Evolutionary conservation across 2,113 vertebrate species (phyloP).

Genomic region (Clinocottus analis): DNA sequence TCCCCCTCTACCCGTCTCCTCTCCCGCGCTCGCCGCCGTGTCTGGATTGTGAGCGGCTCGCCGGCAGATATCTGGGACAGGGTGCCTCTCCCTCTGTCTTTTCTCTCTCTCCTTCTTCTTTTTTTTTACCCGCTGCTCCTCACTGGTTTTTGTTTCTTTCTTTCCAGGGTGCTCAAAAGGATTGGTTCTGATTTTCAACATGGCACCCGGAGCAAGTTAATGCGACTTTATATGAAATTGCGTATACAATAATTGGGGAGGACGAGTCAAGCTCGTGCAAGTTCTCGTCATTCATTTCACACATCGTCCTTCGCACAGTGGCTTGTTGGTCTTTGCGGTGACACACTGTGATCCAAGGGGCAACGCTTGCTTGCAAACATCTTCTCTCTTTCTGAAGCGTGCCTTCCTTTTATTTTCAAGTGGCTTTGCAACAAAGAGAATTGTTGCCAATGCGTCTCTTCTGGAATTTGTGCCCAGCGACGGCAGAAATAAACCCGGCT

Average conservation of each 20-base stretch:
- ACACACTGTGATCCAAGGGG: too few species aligned
- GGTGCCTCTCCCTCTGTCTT: constrained; percentile 19
- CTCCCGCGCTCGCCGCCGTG: constrained; percentile 51
- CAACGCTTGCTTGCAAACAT: too few species aligned
- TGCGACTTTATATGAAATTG: background rate
- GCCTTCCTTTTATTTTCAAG: too few species aligned
- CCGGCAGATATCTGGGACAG: constrained; percentile 61
- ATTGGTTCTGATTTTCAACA: background rate
- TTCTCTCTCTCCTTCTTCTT: constrained; percentile 7
- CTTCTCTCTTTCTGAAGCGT: too few species aligned
- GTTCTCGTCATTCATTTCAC: too few species aligned
- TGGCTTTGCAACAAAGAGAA: too few species aligned
- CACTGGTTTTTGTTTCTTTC: background rate
- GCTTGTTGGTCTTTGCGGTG: too few species aligned
- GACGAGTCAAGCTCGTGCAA: background rate
- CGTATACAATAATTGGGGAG: background rate
- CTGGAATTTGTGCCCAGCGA: background rate
- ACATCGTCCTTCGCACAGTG: too few species aligned
- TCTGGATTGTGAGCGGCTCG: constrained; percentile 70
- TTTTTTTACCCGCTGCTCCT: too few species aligned
- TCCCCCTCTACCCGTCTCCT: constrained; percentile 62
- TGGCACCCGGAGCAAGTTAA: background rate
- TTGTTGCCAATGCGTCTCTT: too few species aligned
- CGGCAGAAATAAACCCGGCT: too few species aligned
- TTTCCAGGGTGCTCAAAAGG: background rate